Conservation (phyloP, 1,140 invertebrate species). For the Phortica variegata region DNA sequence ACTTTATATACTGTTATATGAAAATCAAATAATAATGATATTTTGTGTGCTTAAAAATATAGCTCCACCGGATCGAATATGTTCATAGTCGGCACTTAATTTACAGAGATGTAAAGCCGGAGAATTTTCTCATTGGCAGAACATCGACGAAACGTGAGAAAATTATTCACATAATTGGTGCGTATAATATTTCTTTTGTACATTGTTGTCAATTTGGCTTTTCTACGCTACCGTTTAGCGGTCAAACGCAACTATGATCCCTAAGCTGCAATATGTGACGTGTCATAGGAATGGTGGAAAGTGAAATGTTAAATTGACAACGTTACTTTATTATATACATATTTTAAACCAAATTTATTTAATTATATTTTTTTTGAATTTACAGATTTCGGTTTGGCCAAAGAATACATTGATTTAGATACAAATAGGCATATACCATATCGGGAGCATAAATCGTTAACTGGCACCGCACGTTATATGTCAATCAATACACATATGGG, state of each 20-base stretch:
- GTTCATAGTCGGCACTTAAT: conserved; percentile 99
- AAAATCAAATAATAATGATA: no score
- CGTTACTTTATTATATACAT: no score
- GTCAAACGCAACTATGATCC: no score
- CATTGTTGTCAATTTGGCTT: no score
- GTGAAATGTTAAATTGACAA: not conserved
- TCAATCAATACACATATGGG: conserved; percentile 99
- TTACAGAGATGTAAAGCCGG: conserved; percentile 99
- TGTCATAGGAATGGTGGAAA: not conserved
- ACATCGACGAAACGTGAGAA: conserved; percentile 97
- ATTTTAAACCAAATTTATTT: not conserved
- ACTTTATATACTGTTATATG: conserved; percentile 6
- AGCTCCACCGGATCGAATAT: conserved; percentile 98
- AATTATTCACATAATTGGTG: conserved; percentile 98
- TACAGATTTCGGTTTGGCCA: conserved; percentile 98
- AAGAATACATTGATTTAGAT: conserved; percentile 99
- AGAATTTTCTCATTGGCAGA: conserved; percentile 99
- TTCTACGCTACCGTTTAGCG: no score
- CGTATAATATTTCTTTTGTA: no score
- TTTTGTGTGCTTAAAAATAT: conserved; percentile 28
- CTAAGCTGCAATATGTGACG: conserved; percentile 12
- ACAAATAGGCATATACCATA: conserved; percentile 99
- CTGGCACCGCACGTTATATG: conserved; percentile 98
- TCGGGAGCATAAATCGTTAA: conserved; percentile 99
- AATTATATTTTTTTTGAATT: conserved; percentile 27